Percentiles rank a stretch among this genome's conserved stretches.
phyloP scores from a whole-genome alignment of 1,140 invertebrate genomes.

The Cydia fagiglandana region DNA sequence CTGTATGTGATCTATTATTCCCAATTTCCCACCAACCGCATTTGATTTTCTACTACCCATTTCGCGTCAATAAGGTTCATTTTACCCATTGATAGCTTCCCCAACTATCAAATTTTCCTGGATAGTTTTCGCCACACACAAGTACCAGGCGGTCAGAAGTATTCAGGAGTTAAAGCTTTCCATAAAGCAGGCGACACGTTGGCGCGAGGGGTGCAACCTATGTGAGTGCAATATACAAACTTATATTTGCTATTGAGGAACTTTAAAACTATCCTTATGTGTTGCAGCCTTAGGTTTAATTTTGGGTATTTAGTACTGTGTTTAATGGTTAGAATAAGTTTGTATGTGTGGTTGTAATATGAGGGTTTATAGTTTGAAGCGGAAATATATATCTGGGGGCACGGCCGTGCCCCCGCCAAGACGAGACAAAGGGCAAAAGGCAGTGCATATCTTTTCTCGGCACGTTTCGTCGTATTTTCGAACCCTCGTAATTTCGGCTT shows the following conservation, averaged over 20 bases:
- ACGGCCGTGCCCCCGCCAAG: too few species aligned
- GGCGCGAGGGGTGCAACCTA: conserved; percentile 27
- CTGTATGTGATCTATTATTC: too few species aligned
- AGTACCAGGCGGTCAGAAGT: conserved; percentile 25
- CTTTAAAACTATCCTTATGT: not conserved
- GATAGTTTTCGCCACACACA: conserved; percentile 18
- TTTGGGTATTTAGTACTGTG: not conserved
- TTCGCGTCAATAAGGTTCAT: not conserved
- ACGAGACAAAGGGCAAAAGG: too few species aligned
- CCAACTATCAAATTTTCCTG: not conserved
- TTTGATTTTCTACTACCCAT: not conserved
- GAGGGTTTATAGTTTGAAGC: conserved; percentile 15
- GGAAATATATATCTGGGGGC: conserved; percentile 14
- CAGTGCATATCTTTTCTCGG: too few species aligned
- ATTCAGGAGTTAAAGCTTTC: not conserved
- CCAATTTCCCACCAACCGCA: not conserved
- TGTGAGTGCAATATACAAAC: not conserved
- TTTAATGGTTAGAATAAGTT: not conserved
- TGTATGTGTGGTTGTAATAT: conserved; percentile 16
- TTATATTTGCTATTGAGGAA: not conserved
- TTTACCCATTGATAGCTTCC: not conserved
- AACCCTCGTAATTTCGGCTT: too few species aligned
- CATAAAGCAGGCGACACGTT: conserved; percentile 25
- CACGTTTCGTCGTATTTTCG: too few species aligned
- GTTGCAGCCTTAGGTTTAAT: not conserved